These are phyloP conservation scores for Myotis brandtii DNA, from an alignment of 2,113 vertebrate genomes.

Conservation along the genomic window DNA sequence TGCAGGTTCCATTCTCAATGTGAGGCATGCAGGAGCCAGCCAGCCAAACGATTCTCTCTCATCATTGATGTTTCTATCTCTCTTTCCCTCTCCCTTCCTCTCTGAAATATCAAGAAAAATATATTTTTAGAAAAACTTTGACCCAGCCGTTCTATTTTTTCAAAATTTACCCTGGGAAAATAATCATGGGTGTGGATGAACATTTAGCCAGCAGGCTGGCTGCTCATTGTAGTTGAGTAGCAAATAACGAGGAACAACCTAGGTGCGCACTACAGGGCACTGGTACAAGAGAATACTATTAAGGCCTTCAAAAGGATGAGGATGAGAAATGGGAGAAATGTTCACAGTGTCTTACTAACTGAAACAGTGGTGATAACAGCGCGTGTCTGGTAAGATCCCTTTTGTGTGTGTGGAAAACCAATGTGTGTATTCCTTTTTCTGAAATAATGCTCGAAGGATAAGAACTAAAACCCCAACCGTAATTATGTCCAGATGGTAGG, in stretches of 20 bases:
- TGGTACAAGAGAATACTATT: not conserved
- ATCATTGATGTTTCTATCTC: too few species aligned
- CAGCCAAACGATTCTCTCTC: too few species aligned
- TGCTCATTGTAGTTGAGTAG: not conserved
- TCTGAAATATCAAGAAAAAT: too few species aligned
- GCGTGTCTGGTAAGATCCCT: not conserved
- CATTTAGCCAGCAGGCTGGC: not conserved
- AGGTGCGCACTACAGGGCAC: not conserved
- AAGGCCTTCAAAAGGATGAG: not conserved
- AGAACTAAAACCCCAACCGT: not conserved
- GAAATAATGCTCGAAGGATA: constrained; percentile 2
- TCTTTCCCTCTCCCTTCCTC: too few species aligned
- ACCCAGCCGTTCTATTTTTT: not conserved
- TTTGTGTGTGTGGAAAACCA: not conserved
- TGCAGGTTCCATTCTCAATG: too few species aligned
- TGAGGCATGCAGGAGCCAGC: too few species aligned
- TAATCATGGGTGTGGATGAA: not conserved
- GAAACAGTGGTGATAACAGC: not conserved
- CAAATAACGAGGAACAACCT: constrained; percentile 41
- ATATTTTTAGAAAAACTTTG: not conserved
- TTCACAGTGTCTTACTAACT: not conserved
- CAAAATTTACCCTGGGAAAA: constrained; percentile 14
- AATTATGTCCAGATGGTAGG: constrained; percentile 30
- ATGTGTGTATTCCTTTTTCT: not conserved
- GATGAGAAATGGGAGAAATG: not conserved